phyloP scores from a whole-genome alignment of 2,888 invertebrate genomes.

The Phaonia tiefii region DNA sequence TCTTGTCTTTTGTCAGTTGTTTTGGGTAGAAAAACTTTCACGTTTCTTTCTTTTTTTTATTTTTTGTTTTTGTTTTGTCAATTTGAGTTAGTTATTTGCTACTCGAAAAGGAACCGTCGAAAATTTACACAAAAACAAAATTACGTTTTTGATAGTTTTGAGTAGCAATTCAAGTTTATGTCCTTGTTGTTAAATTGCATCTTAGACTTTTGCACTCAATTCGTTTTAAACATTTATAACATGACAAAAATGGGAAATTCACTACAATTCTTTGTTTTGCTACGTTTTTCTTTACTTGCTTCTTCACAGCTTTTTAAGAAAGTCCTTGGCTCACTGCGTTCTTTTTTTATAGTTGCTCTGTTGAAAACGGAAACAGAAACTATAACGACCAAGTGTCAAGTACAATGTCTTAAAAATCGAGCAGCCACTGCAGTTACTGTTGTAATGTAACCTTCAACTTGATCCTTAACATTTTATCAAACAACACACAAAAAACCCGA shows the following conservation, averaged over 20 bases:
- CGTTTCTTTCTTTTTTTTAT: background rate
- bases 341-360: slow-evolving; percentile 9
- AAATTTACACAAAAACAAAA: slow-evolving; percentile 24
- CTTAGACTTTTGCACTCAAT: slow-evolving; percentile 37
- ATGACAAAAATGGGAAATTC: slow-evolving; percentile 33
- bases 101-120: background rate
- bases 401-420: slow-evolving; percentile 48
- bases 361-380: slow-evolving; percentile 45
- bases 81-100: slow-evolving; percentile 30
- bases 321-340: slow-evolving; percentile 9
- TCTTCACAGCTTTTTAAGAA: too few relatives aligned
- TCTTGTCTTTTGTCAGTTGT: background rate
- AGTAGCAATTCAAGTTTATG: slow-evolving; percentile 25
- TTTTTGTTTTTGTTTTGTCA: slow-evolving; percentile 33
- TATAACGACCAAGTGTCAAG: slow-evolving; percentile 64
- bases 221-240: slow-evolving; percentile 41
- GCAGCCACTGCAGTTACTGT: slow-evolving; percentile 5
- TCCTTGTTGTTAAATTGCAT: slow-evolving; percentile 2
- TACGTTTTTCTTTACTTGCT: slow-evolving; percentile 25
- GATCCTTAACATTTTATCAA: slow-evolving; percentile 62
- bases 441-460: slow-evolving; percentile 67
- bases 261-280: slow-evolving; percentile 35
- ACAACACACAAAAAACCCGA: too few relatives aligned
- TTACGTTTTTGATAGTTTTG: slow-evolving; percentile 52
- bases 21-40: background rate